Conservation (phyloP, 1,140 invertebrate species). For the Ruditapes philippinarum region DNA sequence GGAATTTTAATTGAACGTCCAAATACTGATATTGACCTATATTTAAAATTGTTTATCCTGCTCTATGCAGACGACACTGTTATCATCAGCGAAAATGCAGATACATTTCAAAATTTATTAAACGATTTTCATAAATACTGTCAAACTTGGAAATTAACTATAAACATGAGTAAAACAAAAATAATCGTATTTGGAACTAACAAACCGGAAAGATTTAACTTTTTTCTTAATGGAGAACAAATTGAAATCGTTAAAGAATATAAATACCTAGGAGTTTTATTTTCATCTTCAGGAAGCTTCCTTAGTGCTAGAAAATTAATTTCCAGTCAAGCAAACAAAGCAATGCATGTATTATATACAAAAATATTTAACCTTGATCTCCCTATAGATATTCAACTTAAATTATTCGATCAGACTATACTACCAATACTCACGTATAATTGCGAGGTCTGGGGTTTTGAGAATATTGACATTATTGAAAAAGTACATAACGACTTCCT, state of each 20-base stretch:
- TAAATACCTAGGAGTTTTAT: no score
- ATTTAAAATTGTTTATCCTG: not conserved
- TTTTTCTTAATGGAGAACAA: no score
- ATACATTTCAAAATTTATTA: no score
- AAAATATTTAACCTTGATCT: no score
- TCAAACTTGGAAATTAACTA: no score
- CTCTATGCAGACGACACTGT: conserved; percentile 32
- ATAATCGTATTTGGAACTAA: no score
- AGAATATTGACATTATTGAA: conserved; percentile 10
- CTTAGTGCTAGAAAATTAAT: not conserved
- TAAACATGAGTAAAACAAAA: no score
- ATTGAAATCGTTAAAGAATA: not conserved
- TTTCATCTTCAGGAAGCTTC: no score
- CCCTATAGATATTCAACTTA: conserved; percentile 5
- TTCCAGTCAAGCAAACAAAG: not conserved
- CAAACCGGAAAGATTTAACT: no score
- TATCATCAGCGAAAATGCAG: not conserved
- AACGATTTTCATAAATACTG: not conserved
- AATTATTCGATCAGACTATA: conserved; percentile 21
- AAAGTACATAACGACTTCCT: not conserved
- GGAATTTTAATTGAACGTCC: no score
- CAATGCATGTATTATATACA: not conserved
- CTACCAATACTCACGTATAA: conserved; percentile 21
- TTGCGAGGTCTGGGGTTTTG: conserved; percentile 6
- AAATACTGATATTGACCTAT: not conserved